Conservation (phyloP, 2,797 vertebrate species). For the Gouania willdenowi region DNA sequence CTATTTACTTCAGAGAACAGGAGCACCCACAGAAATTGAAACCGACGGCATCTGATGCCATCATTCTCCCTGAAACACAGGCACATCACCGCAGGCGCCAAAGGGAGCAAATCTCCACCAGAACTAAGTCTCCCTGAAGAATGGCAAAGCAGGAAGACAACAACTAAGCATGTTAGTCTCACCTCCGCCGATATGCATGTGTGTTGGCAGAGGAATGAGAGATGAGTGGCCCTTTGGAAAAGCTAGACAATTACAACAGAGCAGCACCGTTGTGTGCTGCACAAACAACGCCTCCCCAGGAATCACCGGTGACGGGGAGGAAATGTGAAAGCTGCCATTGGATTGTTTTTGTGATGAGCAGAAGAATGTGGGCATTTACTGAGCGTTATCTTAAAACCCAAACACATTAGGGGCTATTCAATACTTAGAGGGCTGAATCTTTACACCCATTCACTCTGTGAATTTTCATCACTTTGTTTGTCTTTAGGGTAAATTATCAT, state of each 20-base stretch:
- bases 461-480: conserved; percentile 64
- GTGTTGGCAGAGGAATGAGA: conserved; percentile 68
- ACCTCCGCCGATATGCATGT: conserved; percentile 65
- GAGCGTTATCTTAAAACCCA: conserved; percentile 69
- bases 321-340: conserved; percentile 70
- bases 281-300: conserved; percentile 66
- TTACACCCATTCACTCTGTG: conserved; percentile 55
- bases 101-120: conserved; percentile 69
- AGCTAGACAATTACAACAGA: conserved; percentile 64
- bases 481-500: conserved; percentile 66
- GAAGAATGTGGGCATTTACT: conserved; percentile 66
- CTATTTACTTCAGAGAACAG: conserved; percentile 56
- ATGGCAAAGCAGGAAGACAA: conserved; percentile 70
- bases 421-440: conserved; percentile 54
- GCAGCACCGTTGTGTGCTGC: conserved; percentile 51
- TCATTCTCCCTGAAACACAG: conserved; percentile 57
- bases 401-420: conserved; percentile 74
- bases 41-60: conserved; percentile 63
- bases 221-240: conserved; percentile 67
- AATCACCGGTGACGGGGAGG: conserved; percentile 64
- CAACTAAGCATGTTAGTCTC: conserved; percentile 78
- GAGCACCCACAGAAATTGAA: conserved; percentile 62
- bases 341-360: conserved; percentile 47
- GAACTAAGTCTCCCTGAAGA: conserved; percentile 68
- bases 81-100: conserved; percentile 53